These are phyloP conservation scores for Drosophila micromelanica DNA, from an alignment of 1,140 invertebrate genomes.

Conservation along the genomic window DNA sequence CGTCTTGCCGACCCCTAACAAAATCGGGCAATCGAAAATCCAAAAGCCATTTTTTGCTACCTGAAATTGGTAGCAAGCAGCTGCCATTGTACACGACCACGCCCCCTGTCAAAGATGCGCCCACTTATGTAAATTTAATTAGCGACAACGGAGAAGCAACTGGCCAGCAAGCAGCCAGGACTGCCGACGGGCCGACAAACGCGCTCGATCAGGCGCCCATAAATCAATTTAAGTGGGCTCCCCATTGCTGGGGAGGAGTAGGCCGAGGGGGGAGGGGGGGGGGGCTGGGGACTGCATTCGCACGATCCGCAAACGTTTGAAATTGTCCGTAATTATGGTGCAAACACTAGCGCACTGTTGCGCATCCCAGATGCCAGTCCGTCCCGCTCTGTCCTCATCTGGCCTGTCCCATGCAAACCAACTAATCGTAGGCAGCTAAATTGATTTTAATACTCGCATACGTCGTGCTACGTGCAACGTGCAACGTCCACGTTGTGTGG, in stretches of 20 bases:
- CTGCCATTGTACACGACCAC: constrained; percentile 51
- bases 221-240: constrained; percentile 78
- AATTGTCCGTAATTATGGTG: constrained; percentile 75
- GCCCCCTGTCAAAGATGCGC: constrained; percentile 55
- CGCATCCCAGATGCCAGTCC: constrained; percentile 5
- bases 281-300: neutral
- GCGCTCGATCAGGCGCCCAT: constrained; percentile 65
- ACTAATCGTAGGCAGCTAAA: constrained; percentile 40
- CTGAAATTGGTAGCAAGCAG: constrained; percentile 24
- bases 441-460: constrained; percentile 67
- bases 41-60: constrained; percentile 13
- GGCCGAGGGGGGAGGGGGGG: neutral
- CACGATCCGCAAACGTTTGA: constrained; percentile 36
- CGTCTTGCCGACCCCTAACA: constrained; percentile 24
- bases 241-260: constrained; percentile 16
- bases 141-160: constrained; percentile 47
- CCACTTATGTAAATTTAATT: constrained; percentile 79
- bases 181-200: constrained; percentile 53
- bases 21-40: constrained; percentile 35
- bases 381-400: neutral
- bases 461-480: constrained; percentile 14
- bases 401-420: neutral
- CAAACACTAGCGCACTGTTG: constrained; percentile 60
- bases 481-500: constrained; percentile 60
- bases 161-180: neutral